A percentile compares a stretch with the other conserved stretches of the same genome.
phyloP scores from a whole-genome alignment of 2,113 vertebrate genomes.

The Lucifuga dentata region DNA sequence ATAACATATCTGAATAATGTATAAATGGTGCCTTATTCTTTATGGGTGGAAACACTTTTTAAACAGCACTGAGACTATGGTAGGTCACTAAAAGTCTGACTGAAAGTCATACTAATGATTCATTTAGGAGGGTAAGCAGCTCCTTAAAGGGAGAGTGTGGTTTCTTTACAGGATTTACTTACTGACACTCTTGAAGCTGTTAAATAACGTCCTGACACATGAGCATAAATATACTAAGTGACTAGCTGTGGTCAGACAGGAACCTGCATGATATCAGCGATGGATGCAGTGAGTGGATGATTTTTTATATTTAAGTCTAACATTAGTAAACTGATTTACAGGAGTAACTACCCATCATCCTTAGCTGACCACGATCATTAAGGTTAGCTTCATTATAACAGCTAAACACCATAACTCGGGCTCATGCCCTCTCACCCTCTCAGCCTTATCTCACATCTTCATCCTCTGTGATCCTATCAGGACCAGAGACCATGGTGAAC shows the following conservation, averaged over 20 bases:
- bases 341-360: conserved; percentile 10
- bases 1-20: too few relatives aligned
- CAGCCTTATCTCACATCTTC: conserved; percentile 47
- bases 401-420: conserved; percentile 35
- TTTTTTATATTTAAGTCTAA: conserved; percentile 42
- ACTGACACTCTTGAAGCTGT: background rate
- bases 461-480: conserved; percentile 42
- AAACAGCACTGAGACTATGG: background rate
- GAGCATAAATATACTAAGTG: background rate
- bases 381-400: conserved; percentile 38
- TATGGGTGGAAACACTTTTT: conserved; percentile 10
- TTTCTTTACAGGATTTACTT: conserved; percentile 15
- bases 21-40: too few relatives aligned
- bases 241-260: conserved; percentile 5
- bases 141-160: conserved; percentile 1
- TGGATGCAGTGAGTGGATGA: conserved; percentile 15
- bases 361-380: conserved; percentile 47
- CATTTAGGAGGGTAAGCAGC: background rate
- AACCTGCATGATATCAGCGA: background rate
- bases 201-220: background rate
- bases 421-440: conserved; percentile 6
- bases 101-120: conserved; percentile 9
- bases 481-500: conserved; percentile 29
- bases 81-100: conserved; percentile 8
- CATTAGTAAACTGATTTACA: conserved; percentile 22